A percentile compares a stretch with the other conserved stretches of the same genome.
phyloP scores from a whole-genome alignment of 2,888 invertebrate genomes.

The Capitulum mitella region DNA sequence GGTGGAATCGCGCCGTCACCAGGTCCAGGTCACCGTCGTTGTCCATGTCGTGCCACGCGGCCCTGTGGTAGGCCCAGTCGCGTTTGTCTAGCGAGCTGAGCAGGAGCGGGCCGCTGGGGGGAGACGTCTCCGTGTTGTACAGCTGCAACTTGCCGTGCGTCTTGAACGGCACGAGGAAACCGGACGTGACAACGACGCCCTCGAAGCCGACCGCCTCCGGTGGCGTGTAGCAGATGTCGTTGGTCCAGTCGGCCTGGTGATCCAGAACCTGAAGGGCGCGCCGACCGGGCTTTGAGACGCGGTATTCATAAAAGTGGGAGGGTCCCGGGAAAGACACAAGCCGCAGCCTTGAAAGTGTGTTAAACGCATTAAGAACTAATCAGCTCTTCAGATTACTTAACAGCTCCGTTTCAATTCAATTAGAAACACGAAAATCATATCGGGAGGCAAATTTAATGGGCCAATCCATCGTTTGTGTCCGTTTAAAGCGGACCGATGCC shows the following conservation, averaged over 20 bases:
- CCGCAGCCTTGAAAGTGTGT: too few species aligned
- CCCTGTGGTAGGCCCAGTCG: constrained; percentile 40
- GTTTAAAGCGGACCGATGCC: too few species aligned
- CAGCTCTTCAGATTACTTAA: too few species aligned
- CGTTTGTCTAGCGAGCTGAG: constrained; percentile 3
- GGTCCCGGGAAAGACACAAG: too few species aligned
- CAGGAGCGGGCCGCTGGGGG: constrained; percentile 34
- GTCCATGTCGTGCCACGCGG: constrained; percentile 40
- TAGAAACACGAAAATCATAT: too few species aligned
- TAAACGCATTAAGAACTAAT: too few species aligned
- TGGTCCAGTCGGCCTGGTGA: constrained; percentile 38
- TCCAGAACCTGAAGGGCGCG: constrained; percentile 34
- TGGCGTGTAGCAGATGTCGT: constrained; percentile 39
- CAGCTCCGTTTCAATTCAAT: too few species aligned
- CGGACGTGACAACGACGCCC: constrained; percentile 40
- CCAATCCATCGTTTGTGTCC: too few species aligned
- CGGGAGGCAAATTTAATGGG: too few species aligned
- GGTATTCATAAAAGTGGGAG: too few species aligned
- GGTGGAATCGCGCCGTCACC: constrained; percentile 37
- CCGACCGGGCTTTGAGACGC: too few species aligned
- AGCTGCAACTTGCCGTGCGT: constrained; percentile 39
- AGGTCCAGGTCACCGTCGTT: constrained; percentile 39
- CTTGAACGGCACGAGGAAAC: constrained; percentile 40
- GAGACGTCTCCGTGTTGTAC: constrained; percentile 38
- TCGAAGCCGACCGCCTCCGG: constrained; percentile 38